These are phyloP conservation scores for Ploceus nigricollis DNA, from an alignment of 2,113 vertebrate genomes.

Conservation along the genomic window DNA sequence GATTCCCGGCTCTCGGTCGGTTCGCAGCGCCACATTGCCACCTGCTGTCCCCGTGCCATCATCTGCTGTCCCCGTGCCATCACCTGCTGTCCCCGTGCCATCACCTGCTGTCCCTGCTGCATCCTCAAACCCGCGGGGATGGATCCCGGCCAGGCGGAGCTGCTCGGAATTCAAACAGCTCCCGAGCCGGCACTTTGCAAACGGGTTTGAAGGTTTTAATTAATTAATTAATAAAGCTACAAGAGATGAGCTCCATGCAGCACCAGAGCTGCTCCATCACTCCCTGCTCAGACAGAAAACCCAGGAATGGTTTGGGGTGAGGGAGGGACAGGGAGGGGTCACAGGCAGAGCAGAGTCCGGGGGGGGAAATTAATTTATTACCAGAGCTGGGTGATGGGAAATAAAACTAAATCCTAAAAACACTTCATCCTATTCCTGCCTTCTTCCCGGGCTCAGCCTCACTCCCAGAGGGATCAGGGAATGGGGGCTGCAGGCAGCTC, in stretches of 20 bases:
- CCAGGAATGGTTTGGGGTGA: not conserved
- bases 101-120: conserved; percentile 61
- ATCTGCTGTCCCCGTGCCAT: too few species aligned
- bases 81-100: too few species aligned
- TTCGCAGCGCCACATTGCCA: conserved; percentile 63
- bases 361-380: not conserved
- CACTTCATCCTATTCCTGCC: accelerated
- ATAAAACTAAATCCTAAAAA: not conserved
- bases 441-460: accelerated
- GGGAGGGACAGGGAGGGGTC: not conserved
- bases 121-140: not conserved
- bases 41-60: conserved; percentile 68
- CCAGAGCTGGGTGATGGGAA: accelerated
- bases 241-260: not conserved
- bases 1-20: not conserved
- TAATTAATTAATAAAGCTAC: not conserved
- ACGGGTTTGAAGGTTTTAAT: not conserved
- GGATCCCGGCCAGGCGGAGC: not conserved
- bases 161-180: not conserved
- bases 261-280: not conserved
- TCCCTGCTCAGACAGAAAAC: not conserved
- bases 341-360: too few species aligned
- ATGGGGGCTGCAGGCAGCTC: not conserved
- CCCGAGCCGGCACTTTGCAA: not conserved
- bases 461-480: not conserved